Conservation (phyloP, 2,113 vertebrate species). For the Solea solea region DNA sequence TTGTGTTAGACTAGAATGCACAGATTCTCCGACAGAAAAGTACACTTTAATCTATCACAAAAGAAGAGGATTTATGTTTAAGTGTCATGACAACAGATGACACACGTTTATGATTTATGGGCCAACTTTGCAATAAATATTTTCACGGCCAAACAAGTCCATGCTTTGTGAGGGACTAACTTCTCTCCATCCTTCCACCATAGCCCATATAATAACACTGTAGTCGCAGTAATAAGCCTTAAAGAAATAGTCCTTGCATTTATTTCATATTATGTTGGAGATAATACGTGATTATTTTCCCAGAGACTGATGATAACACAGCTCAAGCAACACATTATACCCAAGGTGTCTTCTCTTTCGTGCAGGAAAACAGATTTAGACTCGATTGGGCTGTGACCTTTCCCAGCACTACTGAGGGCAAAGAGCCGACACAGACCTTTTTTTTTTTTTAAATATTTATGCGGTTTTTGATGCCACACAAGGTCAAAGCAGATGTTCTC, state of each 20-base stretch:
- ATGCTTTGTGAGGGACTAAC: slow-evolving; percentile 18
- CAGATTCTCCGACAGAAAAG: slow-evolving; percentile 46
- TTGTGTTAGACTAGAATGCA: slow-evolving; percentile 53
- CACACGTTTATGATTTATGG: slow-evolving; percentile 64
- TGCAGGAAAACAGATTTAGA: slow-evolving; percentile 67
- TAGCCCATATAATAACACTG: slow-evolving; percentile 11
- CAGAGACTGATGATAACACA: too few relatives aligned
- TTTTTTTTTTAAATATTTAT: slow-evolving; percentile 69
- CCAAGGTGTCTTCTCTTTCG: too few relatives aligned
- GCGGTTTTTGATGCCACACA: slow-evolving; percentile 70
- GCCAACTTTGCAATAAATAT: slow-evolving; percentile 36
- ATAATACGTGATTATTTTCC: too few relatives aligned
- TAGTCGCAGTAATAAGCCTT: slow-evolving; percentile 19
- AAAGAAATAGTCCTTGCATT: background rate
- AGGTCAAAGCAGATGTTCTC: slow-evolving; percentile 73
- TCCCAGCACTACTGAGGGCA: slow-evolving; percentile 57
- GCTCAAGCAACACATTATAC: too few relatives aligned
- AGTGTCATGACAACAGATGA: slow-evolving; percentile 46
- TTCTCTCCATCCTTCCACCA: slow-evolving; percentile 1
- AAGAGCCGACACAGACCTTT: slow-evolving; percentile 61
- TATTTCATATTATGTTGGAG: too few relatives aligned
- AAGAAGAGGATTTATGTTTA: slow-evolving; percentile 55
- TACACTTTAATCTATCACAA: slow-evolving; percentile 56
- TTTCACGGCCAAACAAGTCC: slow-evolving; percentile 27
- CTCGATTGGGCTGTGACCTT: slow-evolving; percentile 72